Conservation (phyloP, 1,140 invertebrate species). For the Psix sp. region DNA sequence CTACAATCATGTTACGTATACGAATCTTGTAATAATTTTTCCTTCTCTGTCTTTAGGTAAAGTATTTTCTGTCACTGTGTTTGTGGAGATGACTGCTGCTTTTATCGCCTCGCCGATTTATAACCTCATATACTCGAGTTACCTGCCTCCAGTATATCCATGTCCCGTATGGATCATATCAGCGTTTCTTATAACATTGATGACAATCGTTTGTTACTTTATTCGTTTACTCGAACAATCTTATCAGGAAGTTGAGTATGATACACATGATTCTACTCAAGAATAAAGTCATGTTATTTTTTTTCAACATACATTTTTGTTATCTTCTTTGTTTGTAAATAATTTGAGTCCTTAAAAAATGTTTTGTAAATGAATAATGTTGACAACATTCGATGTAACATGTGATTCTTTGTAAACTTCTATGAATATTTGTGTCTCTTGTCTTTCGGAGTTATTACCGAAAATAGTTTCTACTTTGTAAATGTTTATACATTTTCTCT, state of each 20-base stretch:
- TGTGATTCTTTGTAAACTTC: too few relatives aligned
- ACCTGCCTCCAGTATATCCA: constrained; percentile 68
- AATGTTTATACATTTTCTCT: background rate
- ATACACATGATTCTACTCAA: constrained; percentile 12
- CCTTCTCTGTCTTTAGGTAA: constrained; percentile 27
- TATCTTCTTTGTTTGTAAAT: too few relatives aligned
- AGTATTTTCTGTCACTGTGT: constrained; percentile 33
- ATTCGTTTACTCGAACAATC: constrained; percentile 10
- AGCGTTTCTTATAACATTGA: constrained; percentile 48
- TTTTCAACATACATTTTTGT: background rate
- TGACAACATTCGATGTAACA: too few relatives aligned
- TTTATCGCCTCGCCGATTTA: constrained; percentile 40
- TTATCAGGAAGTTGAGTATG: constrained; percentile 18
- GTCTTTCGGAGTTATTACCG: too few relatives aligned
- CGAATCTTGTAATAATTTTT: background rate
- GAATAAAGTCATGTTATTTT: background rate
- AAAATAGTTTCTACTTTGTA: background rate
- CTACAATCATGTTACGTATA: background rate
- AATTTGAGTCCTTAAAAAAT: too few relatives aligned
- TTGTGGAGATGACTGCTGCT: constrained; percentile 31
- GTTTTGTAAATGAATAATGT: too few relatives aligned
- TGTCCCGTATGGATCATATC: constrained; percentile 70
- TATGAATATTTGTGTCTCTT: too few relatives aligned
- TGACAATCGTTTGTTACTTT: constrained; percentile 57
- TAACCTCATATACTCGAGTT: constrained; percentile 30